phyloP scores from a whole-genome alignment of 2,888 invertebrate genomes.

The Drosophila affinis region DNA sequence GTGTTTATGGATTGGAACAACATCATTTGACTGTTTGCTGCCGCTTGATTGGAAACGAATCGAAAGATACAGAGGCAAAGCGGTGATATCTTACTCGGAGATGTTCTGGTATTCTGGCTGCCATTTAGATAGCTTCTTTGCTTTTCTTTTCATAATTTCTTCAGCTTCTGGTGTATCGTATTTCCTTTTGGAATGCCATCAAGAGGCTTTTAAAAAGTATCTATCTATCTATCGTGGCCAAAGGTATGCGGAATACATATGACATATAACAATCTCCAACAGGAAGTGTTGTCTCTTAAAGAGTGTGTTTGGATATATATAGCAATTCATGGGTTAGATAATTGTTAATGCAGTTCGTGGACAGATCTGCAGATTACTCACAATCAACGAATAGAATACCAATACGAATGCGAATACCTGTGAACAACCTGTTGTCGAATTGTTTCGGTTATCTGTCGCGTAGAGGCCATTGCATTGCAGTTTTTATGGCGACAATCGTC shows the following conservation, averaged over 20 bases:
- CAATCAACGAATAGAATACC: too few species aligned
- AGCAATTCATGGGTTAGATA: too few species aligned
- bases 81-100: slow-evolving; percentile 25
- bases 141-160: neutral
- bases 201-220: slow-evolving; percentile 31
- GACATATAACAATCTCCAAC: neutral
- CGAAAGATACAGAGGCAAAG: neutral
- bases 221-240: neutral
- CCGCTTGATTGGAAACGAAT: slow-evolving; percentile 32
- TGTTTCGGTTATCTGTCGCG: neutral
- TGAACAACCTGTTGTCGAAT: slow-evolving; percentile 6
- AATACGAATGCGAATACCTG: neutral
- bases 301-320: neutral
- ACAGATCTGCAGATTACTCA: too few species aligned
- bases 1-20: slow-evolving; percentile 56
- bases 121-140: neutral
- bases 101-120: slow-evolving; percentile 10
- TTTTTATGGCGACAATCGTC: slow-evolving; percentile 22
- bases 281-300: neutral
- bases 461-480: slow-evolving; percentile 16
- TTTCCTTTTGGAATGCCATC: slow-evolving; percentile 31
- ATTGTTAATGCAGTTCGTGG: too few species aligned
- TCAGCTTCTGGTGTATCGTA: slow-evolving; percentile 11
- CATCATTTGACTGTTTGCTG: slow-evolving; percentile 62
- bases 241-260: neutral